A percentile compares a stretch with the other conserved stretches of the same genome.
Evolutionary conservation across 2,888 invertebrate species (phyloP).

Genomic region (Marasmarcha lunaedactyla): DNA sequence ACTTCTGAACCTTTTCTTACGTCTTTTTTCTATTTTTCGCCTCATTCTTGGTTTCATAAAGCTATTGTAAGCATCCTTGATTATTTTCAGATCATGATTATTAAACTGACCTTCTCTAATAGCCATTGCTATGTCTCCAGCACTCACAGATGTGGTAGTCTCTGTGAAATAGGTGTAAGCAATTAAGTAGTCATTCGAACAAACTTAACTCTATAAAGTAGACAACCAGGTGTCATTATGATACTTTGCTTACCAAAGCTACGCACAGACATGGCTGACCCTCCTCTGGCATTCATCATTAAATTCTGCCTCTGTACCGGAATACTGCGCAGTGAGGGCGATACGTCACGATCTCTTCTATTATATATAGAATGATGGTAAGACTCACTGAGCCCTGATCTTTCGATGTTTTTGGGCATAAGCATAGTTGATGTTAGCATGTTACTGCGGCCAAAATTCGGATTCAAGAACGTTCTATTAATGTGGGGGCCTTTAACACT

Average conservation of each 20-base stretch:
- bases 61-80: slow-evolving; percentile 33
- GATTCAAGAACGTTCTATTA: slow-evolving; percentile 19
- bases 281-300: slow-evolving; percentile 32
- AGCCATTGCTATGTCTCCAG: slow-evolving; percentile 34
- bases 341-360: slow-evolving; percentile 26
- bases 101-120: slow-evolving; percentile 34
- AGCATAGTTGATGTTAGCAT: slow-evolving; percentile 28
- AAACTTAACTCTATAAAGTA: no score
- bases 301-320: slow-evolving; percentile 26
- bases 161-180: slow-evolving; percentile 25
- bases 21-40: slow-evolving; percentile 26
- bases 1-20: slow-evolving; percentile 19
- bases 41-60: slow-evolving; percentile 33
- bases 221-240: neutral
- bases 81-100: slow-evolving; percentile 31
- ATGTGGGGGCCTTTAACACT: slow-evolving; percentile 33
- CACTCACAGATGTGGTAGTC: slow-evolving; percentile 35
- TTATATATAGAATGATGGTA: slow-evolving; percentile 30
- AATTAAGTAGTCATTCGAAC: neutral
- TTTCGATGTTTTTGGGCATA: slow-evolving; percentile 27
- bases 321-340: slow-evolving; percentile 33
- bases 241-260: slow-evolving; percentile 31
- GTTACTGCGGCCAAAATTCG: slow-evolving; percentile 20
- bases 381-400: slow-evolving; percentile 23
- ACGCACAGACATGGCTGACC: slow-evolving; percentile 40